Percentiles rank a stretch among this genome's conserved stretches.
Evolutionary conservation across 2,888 invertebrate genomes (phyloP).

Genomic region (Chorisops tibialis): DNA sequence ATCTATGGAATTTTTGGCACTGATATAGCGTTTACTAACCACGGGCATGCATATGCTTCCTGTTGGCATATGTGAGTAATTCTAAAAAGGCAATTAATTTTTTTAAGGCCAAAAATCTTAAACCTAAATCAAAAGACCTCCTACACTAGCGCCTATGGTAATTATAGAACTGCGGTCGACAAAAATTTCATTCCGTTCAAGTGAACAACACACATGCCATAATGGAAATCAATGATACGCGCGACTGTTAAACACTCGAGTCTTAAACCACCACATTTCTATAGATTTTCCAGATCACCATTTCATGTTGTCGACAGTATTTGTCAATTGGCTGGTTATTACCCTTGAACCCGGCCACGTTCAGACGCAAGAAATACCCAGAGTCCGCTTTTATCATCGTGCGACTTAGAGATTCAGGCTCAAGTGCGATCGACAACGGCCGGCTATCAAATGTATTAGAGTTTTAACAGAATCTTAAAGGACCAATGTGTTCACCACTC

Average conservation of each 20-base stretch:
- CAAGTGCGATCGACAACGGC: slow-evolving; percentile 4
- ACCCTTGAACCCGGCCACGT: background rate
- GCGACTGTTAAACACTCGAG: background rate
- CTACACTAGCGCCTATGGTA: slow-evolving; percentile 18
- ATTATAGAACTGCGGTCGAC: slow-evolving; percentile 6
- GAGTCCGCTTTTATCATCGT: background rate
- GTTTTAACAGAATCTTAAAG: slow-evolving; percentile 8
- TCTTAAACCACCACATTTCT: background rate
- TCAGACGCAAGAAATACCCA: background rate
- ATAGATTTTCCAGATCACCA: slow-evolving; percentile 3
- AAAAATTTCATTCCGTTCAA: background rate
- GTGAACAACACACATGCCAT: slow-evolving; percentile 8
- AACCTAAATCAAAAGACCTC: background rate
- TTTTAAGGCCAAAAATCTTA: no score
- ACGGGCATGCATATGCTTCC: no score
- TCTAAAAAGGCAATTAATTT: no score
- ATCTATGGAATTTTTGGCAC: no score
- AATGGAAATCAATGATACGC: background rate
- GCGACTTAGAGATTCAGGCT: background rate
- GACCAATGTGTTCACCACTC: slow-evolving; percentile 18
- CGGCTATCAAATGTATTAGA: background rate
- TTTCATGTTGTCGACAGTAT: slow-evolving; percentile 21
- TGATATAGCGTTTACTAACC: no score
- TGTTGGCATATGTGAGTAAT: no score
- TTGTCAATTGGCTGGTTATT: slow-evolving; percentile 17